Percentiles rank a stretch among this genome's conserved stretches.
phyloP scores from a whole-genome alignment of 1,140 invertebrate species.

The Belonocnema kinseyi region DNA sequence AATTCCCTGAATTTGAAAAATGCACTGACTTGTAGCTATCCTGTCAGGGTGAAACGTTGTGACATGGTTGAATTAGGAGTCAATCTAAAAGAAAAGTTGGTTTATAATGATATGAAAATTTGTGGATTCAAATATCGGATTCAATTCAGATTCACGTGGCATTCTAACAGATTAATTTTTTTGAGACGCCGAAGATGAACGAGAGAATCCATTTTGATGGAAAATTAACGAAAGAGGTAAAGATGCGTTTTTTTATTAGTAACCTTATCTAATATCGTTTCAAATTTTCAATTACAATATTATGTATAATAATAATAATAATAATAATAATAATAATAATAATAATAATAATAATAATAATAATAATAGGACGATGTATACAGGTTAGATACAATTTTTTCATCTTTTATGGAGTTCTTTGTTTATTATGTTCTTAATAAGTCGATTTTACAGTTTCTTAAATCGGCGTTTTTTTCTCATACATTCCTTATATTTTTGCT shows the following conservation, averaged over 20 bases:
- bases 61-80: too few species aligned
- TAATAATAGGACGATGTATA: conserved; percentile 76
- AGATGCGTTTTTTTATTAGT: conserved; percentile 76
- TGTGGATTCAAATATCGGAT: too few species aligned
- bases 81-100: too few species aligned
- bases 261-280: conserved; percentile 76
- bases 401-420: conserved; percentile 70
- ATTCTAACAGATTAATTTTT: too few species aligned
- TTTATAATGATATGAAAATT: too few species aligned
- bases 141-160: too few species aligned
- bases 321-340: conserved; percentile 75
- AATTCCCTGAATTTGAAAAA: too few species aligned
- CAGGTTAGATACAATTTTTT: conserved; percentile 74
- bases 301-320: conserved; percentile 73
- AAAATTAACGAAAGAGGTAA: conserved; percentile 60
- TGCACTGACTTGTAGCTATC: too few species aligned
- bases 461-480: conserved; percentile 61
- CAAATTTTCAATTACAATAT: conserved; percentile 76
- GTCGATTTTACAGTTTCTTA: conserved; percentile 63
- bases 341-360: conserved; percentile 74
- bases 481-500: conserved; percentile 71
- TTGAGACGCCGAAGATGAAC: too few species aligned
- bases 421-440: conserved; percentile 70
- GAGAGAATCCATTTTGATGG: not conserved
- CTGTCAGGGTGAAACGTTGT: too few species aligned